These are phyloP conservation scores for Carduelis carduelis DNA, from an alignment of 2,797 vertebrate genomes.

Conservation along the genomic window DNA sequence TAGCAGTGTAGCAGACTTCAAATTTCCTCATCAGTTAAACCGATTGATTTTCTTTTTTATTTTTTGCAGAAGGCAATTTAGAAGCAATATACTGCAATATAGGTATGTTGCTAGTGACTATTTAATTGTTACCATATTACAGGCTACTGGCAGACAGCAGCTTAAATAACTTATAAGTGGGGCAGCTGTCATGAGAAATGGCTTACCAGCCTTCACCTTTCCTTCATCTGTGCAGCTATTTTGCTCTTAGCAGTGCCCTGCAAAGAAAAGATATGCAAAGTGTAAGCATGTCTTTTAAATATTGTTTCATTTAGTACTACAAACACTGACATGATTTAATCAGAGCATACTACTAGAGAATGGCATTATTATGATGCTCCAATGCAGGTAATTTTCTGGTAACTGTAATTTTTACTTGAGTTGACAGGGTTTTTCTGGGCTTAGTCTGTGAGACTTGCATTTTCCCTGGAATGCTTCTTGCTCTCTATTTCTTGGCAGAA, in stretches of 20 bases:
- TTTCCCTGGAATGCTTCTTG: background rate
- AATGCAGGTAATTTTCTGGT: background rate
- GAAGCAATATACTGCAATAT: background rate
- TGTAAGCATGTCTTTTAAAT: background rate
- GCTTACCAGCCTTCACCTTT: background rate
- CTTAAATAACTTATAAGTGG: background rate
- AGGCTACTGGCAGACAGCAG: background rate
- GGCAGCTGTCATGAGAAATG: background rate
- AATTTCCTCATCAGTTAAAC: background rate
- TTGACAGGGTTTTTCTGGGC: background rate
- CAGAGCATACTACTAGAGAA: background rate
- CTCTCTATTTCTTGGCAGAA: background rate
- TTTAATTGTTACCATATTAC: background rate
- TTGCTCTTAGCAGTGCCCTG: background rate
- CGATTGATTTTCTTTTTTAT: background rate
- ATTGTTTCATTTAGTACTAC: background rate
- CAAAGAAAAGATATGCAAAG: background rate
- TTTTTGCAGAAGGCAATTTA: background rate
- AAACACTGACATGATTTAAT: background rate
- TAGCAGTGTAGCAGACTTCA: background rate
- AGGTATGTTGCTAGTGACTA: background rate
- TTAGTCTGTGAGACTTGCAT: background rate
- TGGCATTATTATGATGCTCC: background rate
- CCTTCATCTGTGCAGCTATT: background rate
- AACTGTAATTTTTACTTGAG: background rate